Evolutionary conservation across 2,888 invertebrate genomes (phyloP).

Genomic region (Anodontia alba): DNA sequence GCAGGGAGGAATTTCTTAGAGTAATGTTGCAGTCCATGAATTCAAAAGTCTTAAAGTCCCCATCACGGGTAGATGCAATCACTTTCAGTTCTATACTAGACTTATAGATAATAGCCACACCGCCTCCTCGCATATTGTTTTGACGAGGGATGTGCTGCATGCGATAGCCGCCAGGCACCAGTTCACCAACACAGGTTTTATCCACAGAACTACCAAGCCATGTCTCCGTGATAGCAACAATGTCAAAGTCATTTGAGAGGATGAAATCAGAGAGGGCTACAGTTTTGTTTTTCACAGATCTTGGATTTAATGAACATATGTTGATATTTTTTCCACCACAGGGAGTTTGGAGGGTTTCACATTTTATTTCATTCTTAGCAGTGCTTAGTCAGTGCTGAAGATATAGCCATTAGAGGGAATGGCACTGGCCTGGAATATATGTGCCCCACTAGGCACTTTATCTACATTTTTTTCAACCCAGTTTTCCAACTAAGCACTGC

Average conservation of each 20-base stretch:
- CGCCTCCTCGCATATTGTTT: constrained; percentile 16
- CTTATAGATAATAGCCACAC: constrained; percentile 29
- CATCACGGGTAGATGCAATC: constrained; percentile 5
- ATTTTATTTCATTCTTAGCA: too few species aligned
- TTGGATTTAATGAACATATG: too few species aligned
- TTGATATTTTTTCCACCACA: too few species aligned
- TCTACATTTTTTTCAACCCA: too few species aligned
- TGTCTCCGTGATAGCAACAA: constrained; percentile 32
- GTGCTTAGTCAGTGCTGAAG: too few species aligned
- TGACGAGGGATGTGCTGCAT: constrained; percentile 20
- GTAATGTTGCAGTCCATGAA: constrained; percentile 29
- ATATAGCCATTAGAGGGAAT: too few species aligned
- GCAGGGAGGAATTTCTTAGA: not conserved
- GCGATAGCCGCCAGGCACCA: constrained; percentile 22
- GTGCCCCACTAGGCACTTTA: too few species aligned
- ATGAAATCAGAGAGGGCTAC: constrained; percentile 22
- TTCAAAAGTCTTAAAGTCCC: constrained; percentile 20
- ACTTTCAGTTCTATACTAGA: constrained; percentile 10
- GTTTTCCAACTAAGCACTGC: too few species aligned
- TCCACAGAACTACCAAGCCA: constrained; percentile 20
- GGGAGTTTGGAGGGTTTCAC: too few species aligned
- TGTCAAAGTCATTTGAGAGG: constrained; percentile 24
- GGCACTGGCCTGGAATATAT: too few species aligned
- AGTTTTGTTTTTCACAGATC: constrained; percentile 29
- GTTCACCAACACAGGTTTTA: constrained; percentile 30